Conservation (phyloP, 2,888 invertebrate genomes). For the Heliconius ismenius region DNA sequence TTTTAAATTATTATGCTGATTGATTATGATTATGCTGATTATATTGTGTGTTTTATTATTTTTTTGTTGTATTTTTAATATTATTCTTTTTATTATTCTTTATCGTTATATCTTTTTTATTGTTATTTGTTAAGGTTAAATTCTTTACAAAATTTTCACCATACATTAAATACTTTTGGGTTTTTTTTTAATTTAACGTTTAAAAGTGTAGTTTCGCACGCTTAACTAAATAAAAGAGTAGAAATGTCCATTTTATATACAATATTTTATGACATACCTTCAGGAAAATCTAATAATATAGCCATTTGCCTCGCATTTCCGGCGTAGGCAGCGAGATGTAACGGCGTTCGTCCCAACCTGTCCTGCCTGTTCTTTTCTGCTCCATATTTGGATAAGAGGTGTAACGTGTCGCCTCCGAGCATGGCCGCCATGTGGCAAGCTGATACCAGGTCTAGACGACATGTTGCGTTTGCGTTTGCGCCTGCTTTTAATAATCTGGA, state of each 20-base stretch:
- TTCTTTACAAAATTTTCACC: too few relatives aligned
- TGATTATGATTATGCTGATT: background rate
- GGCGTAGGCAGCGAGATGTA: slow-evolving; percentile 76
- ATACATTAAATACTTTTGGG: too few relatives aligned
- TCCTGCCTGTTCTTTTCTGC: slow-evolving; percentile 72
- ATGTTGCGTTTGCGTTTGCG: slow-evolving; percentile 78
- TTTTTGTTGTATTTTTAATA: background rate
- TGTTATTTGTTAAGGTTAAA: too few relatives aligned
- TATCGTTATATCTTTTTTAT: too few relatives aligned
- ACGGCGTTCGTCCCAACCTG: slow-evolving; percentile 69
- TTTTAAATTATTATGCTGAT: background rate
- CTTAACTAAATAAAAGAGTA: background rate
- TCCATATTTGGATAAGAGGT: slow-evolving; percentile 68
- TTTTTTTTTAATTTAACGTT: too few relatives aligned
- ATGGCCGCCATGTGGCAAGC: slow-evolving; percentile 76
- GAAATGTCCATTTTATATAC: background rate
- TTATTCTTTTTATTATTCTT: too few relatives aligned
- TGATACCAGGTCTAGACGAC: slow-evolving; percentile 68
- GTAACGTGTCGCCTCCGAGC: slow-evolving; percentile 64
- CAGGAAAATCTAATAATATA: slow-evolving; percentile 68
- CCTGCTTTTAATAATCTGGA: slow-evolving; percentile 71
- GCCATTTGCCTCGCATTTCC: slow-evolving; percentile 73
- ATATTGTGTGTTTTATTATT: background rate
- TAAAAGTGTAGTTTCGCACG: background rate
- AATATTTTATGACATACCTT: slow-evolving; percentile 55